Evolutionary conservation across 2,888 invertebrate species (phyloP).

Genomic region (Pandemis corylana): DNA sequence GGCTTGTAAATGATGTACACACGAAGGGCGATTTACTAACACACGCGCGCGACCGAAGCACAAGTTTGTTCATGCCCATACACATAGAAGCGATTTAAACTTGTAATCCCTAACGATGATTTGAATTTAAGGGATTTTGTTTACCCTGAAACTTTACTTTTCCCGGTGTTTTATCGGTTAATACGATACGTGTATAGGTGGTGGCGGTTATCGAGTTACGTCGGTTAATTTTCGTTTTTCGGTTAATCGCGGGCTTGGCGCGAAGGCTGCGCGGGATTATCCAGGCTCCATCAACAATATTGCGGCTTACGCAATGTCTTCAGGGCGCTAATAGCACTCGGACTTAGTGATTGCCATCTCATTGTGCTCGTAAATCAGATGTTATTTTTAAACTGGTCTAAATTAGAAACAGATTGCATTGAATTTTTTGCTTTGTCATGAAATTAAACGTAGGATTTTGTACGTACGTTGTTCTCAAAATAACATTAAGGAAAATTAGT

Average conservation of each 20-base stretch:
- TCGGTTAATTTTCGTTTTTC: slow-evolving; percentile 21
- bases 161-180: slow-evolving; percentile 30
- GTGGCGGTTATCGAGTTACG: slow-evolving; percentile 22
- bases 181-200: slow-evolving; percentile 33
- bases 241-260: slow-evolving; percentile 2
- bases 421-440: background rate
- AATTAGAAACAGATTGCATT: slow-evolving; percentile 1
- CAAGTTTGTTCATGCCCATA: slow-evolving; percentile 66
- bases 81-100: slow-evolving; percentile 78
- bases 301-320: slow-evolving; percentile 26
- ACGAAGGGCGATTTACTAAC: slow-evolving; percentile 71
- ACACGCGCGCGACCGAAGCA: slow-evolving; percentile 64
- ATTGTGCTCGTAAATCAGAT: slow-evolving; percentile 5
- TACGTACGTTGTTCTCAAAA: background rate
- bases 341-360: slow-evolving; percentile 19
- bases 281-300: slow-evolving; percentile 37
- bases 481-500: background rate
- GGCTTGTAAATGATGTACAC: slow-evolving; percentile 79
- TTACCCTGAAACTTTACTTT: slow-evolving; percentile 56
- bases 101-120: slow-evolving; percentile 83
- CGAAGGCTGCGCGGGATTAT: slow-evolving; percentile 28
- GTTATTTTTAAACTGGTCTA: slow-evolving; percentile 3
- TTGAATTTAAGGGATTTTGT: slow-evolving; percentile 77
- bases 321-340: slow-evolving; percentile 29
- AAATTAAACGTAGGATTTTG: background rate